Base-by-base conservation (phyloP, 2,888 invertebrate genomes). In the Eilema griseolum region DNA sequence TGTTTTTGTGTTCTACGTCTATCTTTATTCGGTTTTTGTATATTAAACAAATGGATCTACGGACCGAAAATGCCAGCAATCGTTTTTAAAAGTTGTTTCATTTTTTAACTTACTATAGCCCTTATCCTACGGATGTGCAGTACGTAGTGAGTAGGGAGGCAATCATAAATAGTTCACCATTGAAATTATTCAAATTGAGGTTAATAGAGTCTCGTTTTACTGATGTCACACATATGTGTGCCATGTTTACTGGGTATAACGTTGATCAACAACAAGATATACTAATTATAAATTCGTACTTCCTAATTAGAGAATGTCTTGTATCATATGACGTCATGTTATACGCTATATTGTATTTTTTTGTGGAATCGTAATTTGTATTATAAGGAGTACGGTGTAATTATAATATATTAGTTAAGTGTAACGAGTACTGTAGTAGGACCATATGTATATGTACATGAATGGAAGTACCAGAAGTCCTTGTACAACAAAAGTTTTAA, bases 171-270 rank as follows among this genome's bases (percentile, higher is more conserved):
- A 90, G 90, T 92, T 91, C 92, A 90, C 90, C 89, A 92, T 92
- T 92, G 90, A 92, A 92, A 91, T 91, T 89, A 93, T 92, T 92
- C 86, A 89, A 93, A 95, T 92, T 91, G 92, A 94, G 95, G 94
- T 95, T 94, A 94, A 94, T 93, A 90, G 92, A 89, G 88, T 90
- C 89, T 91, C 88, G 89, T 91, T 90, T 89, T 88, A 90, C 90
- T 91, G 88, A 90, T 93, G 95, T 92, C 93, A 88, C 93, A 93
- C 94, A 94, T 90, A 92, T 95, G 94, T 91, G 91, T 89, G 87
- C 92, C 93, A 93, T 94, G 93, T 92, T 93, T 92, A 92, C 90
- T 87, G 87, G 84, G 83, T 85, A 84, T 86, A 85, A 83, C 88
- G 88, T 88, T 90, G 90, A 90, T 90, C 90, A 90, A 92, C 89